Percentiles rank a stretch among this genome's conserved stretches.
phyloP scores from a whole-genome alignment of 2,113 vertebrate genomes.

The Arenaria interpres region DNA sequence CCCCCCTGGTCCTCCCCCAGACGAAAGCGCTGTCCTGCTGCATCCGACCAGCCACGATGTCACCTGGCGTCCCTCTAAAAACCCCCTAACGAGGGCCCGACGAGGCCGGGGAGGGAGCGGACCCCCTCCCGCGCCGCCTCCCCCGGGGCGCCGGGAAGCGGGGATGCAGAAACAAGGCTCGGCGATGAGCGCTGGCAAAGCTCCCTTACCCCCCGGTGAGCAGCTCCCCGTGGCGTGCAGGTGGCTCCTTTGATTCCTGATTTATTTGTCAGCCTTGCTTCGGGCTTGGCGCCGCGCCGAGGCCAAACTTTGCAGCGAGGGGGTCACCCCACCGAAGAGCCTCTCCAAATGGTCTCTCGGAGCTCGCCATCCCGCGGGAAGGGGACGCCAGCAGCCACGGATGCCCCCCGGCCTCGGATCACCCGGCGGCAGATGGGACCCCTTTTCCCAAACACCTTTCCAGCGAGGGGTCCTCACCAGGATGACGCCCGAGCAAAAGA shows the following conservation, averaged over 20 bases:
- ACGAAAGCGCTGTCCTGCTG: fast-evolving
- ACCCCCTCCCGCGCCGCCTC: not conserved
- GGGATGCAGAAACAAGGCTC: not conserved
- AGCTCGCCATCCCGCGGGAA: not conserved
- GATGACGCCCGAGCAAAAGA: not conserved
- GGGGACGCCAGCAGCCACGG: fast-evolving
- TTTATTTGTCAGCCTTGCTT: not conserved
- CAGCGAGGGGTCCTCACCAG: not conserved
- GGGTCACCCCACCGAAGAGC: not conserved
- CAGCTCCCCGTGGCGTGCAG: constrained; percentile 7
- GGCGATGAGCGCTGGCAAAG: constrained; percentile 15
- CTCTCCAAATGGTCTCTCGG: not conserved
- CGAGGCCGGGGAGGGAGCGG: not conserved
- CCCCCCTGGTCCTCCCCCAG: not conserved
- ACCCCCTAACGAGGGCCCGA: fast-evolving
- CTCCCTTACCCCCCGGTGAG: not conserved
- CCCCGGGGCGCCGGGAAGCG: not conserved
- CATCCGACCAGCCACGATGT: not conserved
- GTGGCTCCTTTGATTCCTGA: constrained; percentile 40
- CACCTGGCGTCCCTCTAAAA: not conserved
- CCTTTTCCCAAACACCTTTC: fast-evolving
- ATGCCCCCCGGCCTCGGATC: fast-evolving
- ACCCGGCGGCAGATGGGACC: fast-evolving
- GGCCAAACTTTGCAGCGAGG: not conserved
- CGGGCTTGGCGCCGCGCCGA: not conserved